Conservation (phyloP, 1,140 invertebrate genomes). For the Gyrodactylus bullatarudis region DNA sequence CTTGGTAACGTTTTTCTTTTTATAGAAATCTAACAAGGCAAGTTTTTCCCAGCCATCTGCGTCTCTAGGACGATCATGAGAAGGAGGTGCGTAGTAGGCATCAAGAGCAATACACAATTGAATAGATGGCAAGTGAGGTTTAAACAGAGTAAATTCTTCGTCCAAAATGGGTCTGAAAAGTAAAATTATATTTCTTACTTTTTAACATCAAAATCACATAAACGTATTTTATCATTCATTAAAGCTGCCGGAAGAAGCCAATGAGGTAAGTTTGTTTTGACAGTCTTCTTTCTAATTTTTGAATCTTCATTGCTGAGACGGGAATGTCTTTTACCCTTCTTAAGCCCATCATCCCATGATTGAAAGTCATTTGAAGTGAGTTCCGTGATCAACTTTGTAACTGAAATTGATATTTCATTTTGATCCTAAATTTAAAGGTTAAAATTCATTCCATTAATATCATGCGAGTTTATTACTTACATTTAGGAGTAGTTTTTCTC, state of each 20-base stretch:
- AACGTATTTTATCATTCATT: neutral
- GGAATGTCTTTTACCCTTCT: too few species aligned
- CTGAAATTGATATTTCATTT: neutral
- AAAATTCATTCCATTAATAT: too few species aligned
- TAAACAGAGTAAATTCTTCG: neutral
- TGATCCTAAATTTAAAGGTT: too few species aligned
- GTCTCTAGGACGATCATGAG: slow-evolving; percentile 4
- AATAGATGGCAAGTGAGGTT: neutral
- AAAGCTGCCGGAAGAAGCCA: neutral
- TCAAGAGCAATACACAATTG: neutral
- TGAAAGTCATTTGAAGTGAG: too few species aligned
- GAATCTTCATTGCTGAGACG: too few species aligned
- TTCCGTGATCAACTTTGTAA: too few species aligned
- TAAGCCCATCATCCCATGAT: neutral
- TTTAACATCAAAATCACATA: neutral
- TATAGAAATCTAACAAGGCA: slow-evolving; percentile 3
- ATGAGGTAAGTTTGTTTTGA: neutral
- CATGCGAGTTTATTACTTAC: too few species aligned
- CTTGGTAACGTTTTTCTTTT: slow-evolving; percentile 1
- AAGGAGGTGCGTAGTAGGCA: neutral
- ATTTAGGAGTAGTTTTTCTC: neutral
- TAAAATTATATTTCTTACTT: neutral
- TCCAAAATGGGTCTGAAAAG: neutral
- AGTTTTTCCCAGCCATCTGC: slow-evolving; percentile 6
- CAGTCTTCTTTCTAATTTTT: too few species aligned